A percentile compares a stretch with the other conserved stretches of the same genome.
phyloP scores from a whole-genome alignment of 2,113 vertebrate species.

The Eulacestoma nigropectus region DNA sequence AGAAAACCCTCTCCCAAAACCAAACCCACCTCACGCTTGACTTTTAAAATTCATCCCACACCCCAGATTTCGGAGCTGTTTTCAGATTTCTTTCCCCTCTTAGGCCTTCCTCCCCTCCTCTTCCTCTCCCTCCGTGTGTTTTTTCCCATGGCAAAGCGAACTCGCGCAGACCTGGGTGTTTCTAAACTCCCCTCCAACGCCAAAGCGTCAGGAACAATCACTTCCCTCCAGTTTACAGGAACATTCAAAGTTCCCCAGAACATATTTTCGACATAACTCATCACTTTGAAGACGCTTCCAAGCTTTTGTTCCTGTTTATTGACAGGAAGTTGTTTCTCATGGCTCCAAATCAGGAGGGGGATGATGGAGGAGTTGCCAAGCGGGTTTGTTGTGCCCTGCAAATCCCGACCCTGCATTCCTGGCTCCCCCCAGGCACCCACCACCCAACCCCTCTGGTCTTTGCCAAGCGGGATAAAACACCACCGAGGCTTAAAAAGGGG shows the following conservation, averaged over 20 bases:
- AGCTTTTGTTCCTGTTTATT: slow-evolving; percentile 76
- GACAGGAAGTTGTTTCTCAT: slow-evolving; percentile 77
- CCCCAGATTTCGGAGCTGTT: background rate
- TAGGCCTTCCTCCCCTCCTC: background rate
- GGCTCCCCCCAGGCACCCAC: background rate
- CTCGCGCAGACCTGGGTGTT: slow-evolving; percentile 26
- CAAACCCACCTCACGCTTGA: background rate
- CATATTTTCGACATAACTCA: slow-evolving; percentile 73
- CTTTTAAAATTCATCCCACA: background rate
- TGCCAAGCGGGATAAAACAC: background rate
- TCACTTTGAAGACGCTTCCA: slow-evolving; percentile 77
- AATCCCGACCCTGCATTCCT: background rate
- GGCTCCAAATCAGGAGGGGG: slow-evolving; percentile 6
- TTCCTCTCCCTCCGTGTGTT: background rate
- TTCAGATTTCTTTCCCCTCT: background rate
- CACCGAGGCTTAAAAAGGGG: background rate
- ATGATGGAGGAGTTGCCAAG: slow-evolving; percentile 20
- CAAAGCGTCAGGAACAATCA: slow-evolving; percentile 13
- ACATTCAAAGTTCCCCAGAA: slow-evolving; percentile 50
- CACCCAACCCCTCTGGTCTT: background rate
- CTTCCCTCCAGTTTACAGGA: slow-evolving; percentile 51
- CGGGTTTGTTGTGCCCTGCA: background rate
- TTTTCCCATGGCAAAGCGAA: background rate
- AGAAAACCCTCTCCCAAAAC: background rate
- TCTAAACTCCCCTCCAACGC: slow-evolving; percentile 40